A percentile compares a stretch with the other conserved stretches of the same genome.
Conservation (phyloP, 2,888 invertebrate species). For the Catocala fraxini region DNA sequence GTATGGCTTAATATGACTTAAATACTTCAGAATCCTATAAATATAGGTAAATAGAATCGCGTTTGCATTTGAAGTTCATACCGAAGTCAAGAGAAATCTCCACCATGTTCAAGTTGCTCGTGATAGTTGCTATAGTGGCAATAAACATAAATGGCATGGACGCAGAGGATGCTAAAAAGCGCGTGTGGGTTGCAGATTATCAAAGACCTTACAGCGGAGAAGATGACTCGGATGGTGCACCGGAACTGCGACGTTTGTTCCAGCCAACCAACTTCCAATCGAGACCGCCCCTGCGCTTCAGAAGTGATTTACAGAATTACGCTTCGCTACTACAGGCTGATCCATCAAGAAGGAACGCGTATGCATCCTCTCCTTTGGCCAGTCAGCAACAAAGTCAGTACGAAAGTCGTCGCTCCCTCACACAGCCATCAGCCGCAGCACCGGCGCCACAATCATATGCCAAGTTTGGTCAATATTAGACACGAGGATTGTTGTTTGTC, state of each 20-base stretch:
- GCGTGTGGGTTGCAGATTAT: not conserved
- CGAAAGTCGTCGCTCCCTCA: not conserved
- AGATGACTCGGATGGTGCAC: not conserved
- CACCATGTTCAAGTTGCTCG: conserved; percentile 21
- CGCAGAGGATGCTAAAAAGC: not conserved
- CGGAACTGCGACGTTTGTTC: not conserved
- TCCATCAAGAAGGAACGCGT: not conserved
- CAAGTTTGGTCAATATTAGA: not conserved
- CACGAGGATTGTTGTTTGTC: not conserved
- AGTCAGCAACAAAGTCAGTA: not conserved
- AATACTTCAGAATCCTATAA: conserved; percentile 1
- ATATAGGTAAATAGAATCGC: not conserved
- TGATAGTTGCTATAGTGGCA: conserved; percentile 19
- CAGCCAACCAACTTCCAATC: not conserved
- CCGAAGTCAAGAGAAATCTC: conserved; percentile 1
- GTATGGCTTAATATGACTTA: conserved; percentile 2
- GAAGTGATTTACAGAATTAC: not conserved
- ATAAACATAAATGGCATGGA: not conserved
- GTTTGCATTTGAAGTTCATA: conserved; percentile 2
- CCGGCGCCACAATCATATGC: not conserved
- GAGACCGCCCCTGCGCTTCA: not conserved
- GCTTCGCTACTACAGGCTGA: not conserved
- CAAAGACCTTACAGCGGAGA: not conserved
- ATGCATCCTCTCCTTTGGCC: not conserved
- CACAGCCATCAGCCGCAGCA: not conserved